Evolutionary conservation across 1,140 invertebrate genomes (phyloP).

Genomic region (Hylaeus volcanicus): DNA sequence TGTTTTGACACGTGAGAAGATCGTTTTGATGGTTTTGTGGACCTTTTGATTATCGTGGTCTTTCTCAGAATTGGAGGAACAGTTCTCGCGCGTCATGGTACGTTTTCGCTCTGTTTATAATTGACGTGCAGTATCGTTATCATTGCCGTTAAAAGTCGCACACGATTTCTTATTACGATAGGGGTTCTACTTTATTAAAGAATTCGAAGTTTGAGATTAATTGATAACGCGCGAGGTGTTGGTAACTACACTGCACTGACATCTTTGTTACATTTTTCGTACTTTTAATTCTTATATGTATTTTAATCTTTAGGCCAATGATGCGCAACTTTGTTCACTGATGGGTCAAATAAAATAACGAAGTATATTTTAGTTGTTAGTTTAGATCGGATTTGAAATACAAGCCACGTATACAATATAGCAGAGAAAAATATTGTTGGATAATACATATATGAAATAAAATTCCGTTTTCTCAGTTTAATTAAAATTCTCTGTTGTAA

Average conservation of each 20-base stretch:
- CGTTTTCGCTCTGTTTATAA: conserved; percentile 11
- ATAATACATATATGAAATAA: no score
- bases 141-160: neutral
- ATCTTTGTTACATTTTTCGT: neutral
- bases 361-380: no score
- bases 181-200: neutral
- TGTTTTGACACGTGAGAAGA: neutral
- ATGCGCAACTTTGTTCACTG: no score
- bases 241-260: neutral
- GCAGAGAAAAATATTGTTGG: no score
- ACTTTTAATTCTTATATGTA: neutral
- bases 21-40: neutral
- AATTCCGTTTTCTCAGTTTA: no score
- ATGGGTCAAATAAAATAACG: no score
- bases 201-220: neutral
- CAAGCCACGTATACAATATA: neutral
- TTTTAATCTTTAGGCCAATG: neutral
- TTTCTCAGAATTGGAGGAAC: conserved; percentile 23
- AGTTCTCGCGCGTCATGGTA: conserved; percentile 35
- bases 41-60: neutral
- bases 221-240: neutral
- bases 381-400: no score
- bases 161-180: neutral
- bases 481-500: no score
- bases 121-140: neutral